Conservation (phyloP, 2,113 vertebrate genomes). For the Spilogale gracilis region DNA sequence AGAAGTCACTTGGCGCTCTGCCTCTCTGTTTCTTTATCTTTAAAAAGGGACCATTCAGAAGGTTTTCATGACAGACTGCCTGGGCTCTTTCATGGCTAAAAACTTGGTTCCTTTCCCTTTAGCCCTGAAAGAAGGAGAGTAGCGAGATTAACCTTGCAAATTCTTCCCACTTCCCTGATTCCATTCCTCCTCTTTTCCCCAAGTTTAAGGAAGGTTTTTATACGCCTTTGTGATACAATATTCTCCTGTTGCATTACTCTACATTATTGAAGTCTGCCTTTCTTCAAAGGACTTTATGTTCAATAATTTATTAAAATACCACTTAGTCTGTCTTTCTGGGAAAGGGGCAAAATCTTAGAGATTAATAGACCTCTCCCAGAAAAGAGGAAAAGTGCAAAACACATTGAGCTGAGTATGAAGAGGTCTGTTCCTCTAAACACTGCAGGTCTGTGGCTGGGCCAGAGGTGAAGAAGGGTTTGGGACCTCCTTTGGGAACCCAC, state of each 20-base stretch:
- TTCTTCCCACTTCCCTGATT: neutral
- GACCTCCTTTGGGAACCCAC: neutral
- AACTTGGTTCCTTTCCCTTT: neutral
- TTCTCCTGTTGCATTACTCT: neutral
- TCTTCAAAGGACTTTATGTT: slow-evolving; percentile 30
- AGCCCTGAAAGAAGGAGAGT: neutral
- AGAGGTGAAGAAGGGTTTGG: neutral
- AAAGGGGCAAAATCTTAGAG: neutral
- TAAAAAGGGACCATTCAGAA: neutral
- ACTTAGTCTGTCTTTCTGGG: neutral
- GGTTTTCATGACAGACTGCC: neutral
- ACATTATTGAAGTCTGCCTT: neutral
- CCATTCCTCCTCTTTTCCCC: neutral
- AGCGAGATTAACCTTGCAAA: neutral
- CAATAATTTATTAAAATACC: neutral
- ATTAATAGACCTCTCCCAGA: neutral
- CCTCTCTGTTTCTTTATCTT: neutral
- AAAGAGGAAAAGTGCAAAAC: neutral
- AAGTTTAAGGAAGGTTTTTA: neutral
- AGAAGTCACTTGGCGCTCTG: neutral
- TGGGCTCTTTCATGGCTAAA: neutral
- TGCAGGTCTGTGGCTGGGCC: neutral
- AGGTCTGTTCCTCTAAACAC: neutral
- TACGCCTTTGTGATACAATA: slow-evolving; percentile 21
- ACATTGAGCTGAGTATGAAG: neutral